A percentile compares a stretch with the other conserved stretches of the same genome.
These are phyloP conservation scores for Dicentrarchus labrax DNA, from an alignment of 2,113 vertebrate genomes.

Conservation along the genomic window DNA sequence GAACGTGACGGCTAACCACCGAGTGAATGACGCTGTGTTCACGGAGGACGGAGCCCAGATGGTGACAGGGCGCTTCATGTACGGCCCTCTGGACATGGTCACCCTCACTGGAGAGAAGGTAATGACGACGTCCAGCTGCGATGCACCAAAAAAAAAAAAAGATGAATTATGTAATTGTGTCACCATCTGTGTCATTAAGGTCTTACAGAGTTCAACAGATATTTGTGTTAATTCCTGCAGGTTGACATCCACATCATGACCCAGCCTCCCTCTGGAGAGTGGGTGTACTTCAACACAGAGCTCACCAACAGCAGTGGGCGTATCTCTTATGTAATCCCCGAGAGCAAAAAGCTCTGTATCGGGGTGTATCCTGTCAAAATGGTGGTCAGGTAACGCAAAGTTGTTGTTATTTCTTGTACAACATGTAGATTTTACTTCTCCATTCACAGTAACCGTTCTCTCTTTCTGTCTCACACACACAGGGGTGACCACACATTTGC, in stretches of 20 bases:
- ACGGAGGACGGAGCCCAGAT: slow-evolving; percentile 92
- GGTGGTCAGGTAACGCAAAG: slow-evolving; percentile 91
- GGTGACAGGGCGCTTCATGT: slow-evolving; percentile 95
- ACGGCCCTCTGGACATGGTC: slow-evolving; percentile 98
- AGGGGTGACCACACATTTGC: slow-evolving; percentile 97
- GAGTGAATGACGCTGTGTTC: slow-evolving; percentile 93
- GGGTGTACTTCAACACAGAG: slow-evolving; percentile 94
- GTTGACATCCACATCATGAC: slow-evolving; percentile 99
- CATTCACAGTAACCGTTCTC: background rate
- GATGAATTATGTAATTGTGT: background rate
- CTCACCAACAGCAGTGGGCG: slow-evolving; percentile 97
- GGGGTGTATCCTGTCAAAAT: slow-evolving; percentile 98
- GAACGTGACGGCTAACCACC: slow-evolving; percentile 98
- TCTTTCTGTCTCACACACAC: slow-evolving; percentile 65
- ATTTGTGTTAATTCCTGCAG: slow-evolving; percentile 73
- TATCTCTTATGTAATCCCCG: slow-evolving; percentile 91
- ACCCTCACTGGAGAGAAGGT: slow-evolving; percentile 99
- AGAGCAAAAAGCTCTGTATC: slow-evolving; percentile 89
- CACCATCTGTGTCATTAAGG: slow-evolving; percentile 5
- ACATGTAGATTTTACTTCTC: background rate
- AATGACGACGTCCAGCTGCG: background rate
- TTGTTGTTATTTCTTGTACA: background rate
- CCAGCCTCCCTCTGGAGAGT: slow-evolving; percentile 95
- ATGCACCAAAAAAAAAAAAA: background rate
- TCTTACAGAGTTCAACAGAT: background rate